Percentiles rank a stretch among this genome's conserved stretches.
Conservation (phyloP, 1,140 invertebrate species). For the Cepaea nemoralis region DNA sequence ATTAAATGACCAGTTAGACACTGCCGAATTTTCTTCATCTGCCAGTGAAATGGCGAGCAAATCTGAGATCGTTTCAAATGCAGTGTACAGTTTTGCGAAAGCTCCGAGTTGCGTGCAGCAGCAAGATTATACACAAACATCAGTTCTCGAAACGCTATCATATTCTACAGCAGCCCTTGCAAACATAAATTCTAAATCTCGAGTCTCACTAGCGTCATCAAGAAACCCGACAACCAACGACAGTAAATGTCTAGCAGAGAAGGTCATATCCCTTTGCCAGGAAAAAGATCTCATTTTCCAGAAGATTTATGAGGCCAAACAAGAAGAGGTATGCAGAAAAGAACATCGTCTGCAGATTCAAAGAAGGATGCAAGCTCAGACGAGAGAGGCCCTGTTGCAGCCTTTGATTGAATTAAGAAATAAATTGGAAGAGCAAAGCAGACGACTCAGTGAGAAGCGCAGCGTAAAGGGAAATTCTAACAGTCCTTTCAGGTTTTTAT, state of each 20-base stretch:
- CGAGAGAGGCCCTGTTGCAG: neutral
- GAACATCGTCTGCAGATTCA: neutral
- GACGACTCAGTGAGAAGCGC: neutral
- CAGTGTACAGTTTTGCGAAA: neutral
- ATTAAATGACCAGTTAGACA: neutral
- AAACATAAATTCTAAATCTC: neutral
- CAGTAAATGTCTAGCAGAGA: neutral
- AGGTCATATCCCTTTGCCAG: neutral
- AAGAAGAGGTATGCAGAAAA: neutral
- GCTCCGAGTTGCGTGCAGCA: neutral
- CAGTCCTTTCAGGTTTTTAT: neutral
- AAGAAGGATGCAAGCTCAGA: neutral
- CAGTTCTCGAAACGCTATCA: neutral
- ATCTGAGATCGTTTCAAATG: neutral
- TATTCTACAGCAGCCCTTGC: neutral
- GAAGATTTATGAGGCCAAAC: slow-evolving; percentile 18
- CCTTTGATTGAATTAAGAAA: neutral
- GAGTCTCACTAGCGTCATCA: neutral
- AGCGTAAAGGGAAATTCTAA: neutral
- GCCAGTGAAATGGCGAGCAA: neutral
- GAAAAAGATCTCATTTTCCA: neutral
- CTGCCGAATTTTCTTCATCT: neutral
- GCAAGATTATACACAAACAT: neutral
- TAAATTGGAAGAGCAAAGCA: slow-evolving; percentile 4
- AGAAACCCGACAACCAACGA: neutral